Percentiles rank a stretch among this genome's conserved stretches.
phyloP scores from a whole-genome alignment of 1,140 invertebrate genomes.

The Capitella teleta region DNA sequence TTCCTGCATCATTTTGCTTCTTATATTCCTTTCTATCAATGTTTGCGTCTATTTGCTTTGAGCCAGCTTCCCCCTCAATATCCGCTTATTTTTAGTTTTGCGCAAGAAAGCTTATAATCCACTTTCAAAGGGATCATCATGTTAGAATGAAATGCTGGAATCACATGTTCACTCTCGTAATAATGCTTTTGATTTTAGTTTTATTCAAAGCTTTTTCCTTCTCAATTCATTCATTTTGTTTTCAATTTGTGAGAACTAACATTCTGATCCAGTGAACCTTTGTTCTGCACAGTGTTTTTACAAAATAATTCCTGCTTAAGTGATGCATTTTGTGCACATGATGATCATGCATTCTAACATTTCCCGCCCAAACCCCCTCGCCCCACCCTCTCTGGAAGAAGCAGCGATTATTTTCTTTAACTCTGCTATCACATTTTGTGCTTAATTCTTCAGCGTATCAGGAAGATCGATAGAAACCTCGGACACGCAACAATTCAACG shows the following conservation, averaged over 20 bases:
- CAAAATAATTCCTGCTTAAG: not conserved
- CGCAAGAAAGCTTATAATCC: not conserved
- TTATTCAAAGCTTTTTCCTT: not conserved
- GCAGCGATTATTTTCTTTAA: not conserved
- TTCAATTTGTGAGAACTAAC: conserved; percentile 1
- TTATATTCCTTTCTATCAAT: not conserved
- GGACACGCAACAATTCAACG: too few species aligned
- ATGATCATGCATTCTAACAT: too few species aligned
- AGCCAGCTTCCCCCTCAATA: not conserved
- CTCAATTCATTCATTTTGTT: conserved; percentile 1
- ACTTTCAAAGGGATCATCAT: not conserved
- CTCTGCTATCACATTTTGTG: not conserved
- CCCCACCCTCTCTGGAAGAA: too few species aligned
- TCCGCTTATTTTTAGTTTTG: not conserved
- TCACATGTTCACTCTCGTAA: too few species aligned
- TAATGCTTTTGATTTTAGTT: too few species aligned
- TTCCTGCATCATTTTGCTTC: too few species aligned
- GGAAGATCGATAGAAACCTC: too few species aligned
- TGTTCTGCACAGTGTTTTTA: not conserved
- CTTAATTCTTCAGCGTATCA: too few species aligned
- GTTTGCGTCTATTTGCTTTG: not conserved
- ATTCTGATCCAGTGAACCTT: not conserved
- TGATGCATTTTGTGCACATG: not conserved
- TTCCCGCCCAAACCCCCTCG: too few species aligned
- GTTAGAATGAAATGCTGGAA: not conserved